Percentiles rank a stretch among this genome's conserved stretches.
These are phyloP conservation scores for Oryctes rhinoceros DNA, from an alignment of 1,140 invertebrate species.

Conservation along the genomic window DNA sequence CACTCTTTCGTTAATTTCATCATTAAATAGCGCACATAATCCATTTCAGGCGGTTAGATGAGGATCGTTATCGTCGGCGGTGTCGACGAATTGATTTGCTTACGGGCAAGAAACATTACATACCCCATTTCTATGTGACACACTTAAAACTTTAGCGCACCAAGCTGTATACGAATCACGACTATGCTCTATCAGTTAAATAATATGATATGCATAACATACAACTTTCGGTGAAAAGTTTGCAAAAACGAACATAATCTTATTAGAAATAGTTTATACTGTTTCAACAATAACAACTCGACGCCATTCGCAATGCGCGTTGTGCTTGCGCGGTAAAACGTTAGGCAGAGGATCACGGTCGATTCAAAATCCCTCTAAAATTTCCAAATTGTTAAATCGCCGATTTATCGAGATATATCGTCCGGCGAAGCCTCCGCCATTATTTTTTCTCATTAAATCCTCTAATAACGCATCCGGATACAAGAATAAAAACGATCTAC, in stretches of 20 bases:
- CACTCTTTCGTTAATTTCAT: conserved; percentile 22
- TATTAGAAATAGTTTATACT: conserved; percentile 60
- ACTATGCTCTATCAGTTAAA: conserved; percentile 36
- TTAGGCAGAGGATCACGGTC: conserved; percentile 36
- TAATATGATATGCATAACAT: conserved; percentile 43
- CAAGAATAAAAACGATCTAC: not conserved
- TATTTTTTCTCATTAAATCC: no score
- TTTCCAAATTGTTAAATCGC: conserved; percentile 13
- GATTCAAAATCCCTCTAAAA: conserved; percentile 37
- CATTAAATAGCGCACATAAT: conserved; percentile 15
- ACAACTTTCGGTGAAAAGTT: conserved; percentile 41
- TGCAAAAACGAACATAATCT: conserved; percentile 59
- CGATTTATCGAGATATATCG: not conserved
- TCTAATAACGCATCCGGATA: not conserved
- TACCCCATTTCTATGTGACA: conserved; percentile 62
- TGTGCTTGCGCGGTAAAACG: conserved; percentile 46
- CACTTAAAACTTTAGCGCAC: conserved; percentile 53
- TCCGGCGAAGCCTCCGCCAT: no score
- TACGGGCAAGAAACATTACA: conserved; percentile 60
- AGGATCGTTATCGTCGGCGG: conserved; percentile 16
- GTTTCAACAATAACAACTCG: conserved; percentile 63
- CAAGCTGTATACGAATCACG: conserved; percentile 37
- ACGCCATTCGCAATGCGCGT: conserved; percentile 61
- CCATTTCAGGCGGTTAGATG: not conserved
- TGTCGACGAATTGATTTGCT: conserved; percentile 58